phyloP scores from a whole-genome alignment of 2,797 vertebrate genomes.

The Enteromius fasciolatus region DNA sequence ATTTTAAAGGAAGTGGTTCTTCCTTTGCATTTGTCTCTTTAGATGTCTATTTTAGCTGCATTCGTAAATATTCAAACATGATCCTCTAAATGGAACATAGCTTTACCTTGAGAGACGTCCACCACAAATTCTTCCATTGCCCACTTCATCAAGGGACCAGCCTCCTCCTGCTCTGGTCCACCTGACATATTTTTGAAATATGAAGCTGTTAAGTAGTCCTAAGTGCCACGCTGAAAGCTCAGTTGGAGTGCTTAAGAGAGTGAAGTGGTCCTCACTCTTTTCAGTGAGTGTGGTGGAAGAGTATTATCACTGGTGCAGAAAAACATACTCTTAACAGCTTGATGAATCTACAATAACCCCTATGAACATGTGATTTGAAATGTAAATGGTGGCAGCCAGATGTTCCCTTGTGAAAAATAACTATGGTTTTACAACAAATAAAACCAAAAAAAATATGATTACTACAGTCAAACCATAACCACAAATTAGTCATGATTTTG shows the following conservation, averaged over 20 bases:
- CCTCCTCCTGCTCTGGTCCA: constrained; percentile 13
- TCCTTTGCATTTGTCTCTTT: background rate
- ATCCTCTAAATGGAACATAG: background rate
- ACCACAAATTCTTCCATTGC: background rate
- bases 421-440: background rate
- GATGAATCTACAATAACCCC: constrained; percentile 23
- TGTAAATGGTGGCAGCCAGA: background rate
- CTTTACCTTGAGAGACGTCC: background rate
- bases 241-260: constrained; percentile 33
- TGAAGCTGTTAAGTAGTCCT: constrained; percentile 50
- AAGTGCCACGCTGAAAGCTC: constrained; percentile 43
- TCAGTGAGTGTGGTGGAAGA: constrained; percentile 23
- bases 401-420: background rate
- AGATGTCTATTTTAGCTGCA: background rate
- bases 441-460: background rate
- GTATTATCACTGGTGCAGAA: constrained; percentile 2
- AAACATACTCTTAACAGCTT: background rate
- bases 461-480: no score
- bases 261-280: constrained; percentile 36
- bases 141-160: constrained; percentile 11
- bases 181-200: constrained; percentile 51
- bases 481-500: background rate
- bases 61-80: background rate
- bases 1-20: background rate
- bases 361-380: background rate